phyloP scores from a whole-genome alignment of 2,113 vertebrate genomes.

The human region GRCh38 chr1:66726001-66726500 shows the following conservation, averaged over 20 bases:
- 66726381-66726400: neutral
- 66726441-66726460: neutral
- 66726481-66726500: neutral
- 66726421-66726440: neutral
- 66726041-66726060: neutral
- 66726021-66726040: neutral
- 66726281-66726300: neutral
- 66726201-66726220: neutral
- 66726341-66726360: neutral
- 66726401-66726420: neutral
- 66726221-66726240: neutral
- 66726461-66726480: neutral
- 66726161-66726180: neutral
- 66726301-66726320: neutral
- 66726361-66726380: neutral
- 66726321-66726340: neutral
- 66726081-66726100: neutral
- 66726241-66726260: slow-evolving; percentile 23
- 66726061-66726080: neutral
- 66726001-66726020: neutral
- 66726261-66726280: neutral
- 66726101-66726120: neutral
- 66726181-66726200: neutral
- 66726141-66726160: neutral
- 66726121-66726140: neutral